Evolutionary conservation across 2,888 invertebrate species (phyloP).

Genomic region (Orchestes rusci): DNA sequence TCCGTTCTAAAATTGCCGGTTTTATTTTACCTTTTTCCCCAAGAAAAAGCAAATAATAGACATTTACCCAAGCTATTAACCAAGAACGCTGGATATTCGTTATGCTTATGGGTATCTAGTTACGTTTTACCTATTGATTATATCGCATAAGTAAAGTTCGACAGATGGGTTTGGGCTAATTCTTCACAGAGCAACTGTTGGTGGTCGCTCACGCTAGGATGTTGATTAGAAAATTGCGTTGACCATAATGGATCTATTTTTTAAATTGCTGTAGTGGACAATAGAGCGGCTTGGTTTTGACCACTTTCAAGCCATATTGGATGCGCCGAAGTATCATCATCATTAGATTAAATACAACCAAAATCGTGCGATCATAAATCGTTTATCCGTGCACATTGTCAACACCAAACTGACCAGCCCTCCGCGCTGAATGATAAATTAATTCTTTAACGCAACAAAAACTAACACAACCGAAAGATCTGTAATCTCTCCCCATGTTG

Average conservation of each 20-base stretch:
- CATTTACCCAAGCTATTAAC: constrained; percentile 33
- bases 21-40: constrained; percentile 38
- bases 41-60: constrained; percentile 37
- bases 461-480: too few relatives aligned
- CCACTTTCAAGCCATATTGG: too few relatives aligned
- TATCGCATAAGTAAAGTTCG: constrained; percentile 24
- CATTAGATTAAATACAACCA: too few relatives aligned
- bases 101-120: constrained; percentile 33
- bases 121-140: constrained; percentile 34
- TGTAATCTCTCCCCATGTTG: too few relatives aligned
- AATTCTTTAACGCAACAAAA: too few relatives aligned
- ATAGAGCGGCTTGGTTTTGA: too few relatives aligned
- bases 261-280: too few relatives aligned
- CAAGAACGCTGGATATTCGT: constrained; percentile 21
- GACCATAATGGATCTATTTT: constrained; percentile 16
- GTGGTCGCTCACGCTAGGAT: constrained; percentile 17
- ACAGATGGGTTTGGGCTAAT: constrained; percentile 33
- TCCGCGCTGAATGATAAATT: too few relatives aligned
- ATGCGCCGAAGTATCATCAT: too few relatives aligned
- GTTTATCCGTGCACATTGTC: too few relatives aligned
- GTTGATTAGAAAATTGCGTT: constrained; percentile 7
- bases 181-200: constrained; percentile 17
- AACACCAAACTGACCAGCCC: too few relatives aligned
- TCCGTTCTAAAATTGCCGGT: constrained; percentile 40
- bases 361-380: too few relatives aligned